Evolutionary conservation across 2,113 vertebrate genomes (phyloP).

Genomic region (Acrocephalus kingi): DNA sequence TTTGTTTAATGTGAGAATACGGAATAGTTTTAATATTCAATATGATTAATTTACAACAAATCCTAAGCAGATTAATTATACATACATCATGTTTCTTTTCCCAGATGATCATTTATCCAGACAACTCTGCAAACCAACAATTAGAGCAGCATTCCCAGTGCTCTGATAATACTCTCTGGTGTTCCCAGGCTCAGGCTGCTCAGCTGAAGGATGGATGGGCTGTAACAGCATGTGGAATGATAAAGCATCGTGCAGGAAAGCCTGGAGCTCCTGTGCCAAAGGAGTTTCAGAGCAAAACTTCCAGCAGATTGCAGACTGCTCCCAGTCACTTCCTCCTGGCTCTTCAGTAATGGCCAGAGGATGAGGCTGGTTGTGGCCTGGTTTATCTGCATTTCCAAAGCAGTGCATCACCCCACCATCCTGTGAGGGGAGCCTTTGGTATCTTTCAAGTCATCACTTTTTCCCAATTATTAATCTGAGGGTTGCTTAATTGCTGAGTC

Average conservation of each 20-base stretch:
- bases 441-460: neutral
- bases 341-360: neutral
- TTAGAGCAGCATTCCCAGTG: neutral
- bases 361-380: neutral
- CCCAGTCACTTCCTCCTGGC: neutral
- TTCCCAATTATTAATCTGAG: neutral
- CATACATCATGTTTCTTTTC: neutral
- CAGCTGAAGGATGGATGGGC: neutral
- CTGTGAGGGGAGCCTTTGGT: neutral
- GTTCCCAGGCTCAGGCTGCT: neutral
- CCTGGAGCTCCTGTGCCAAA: neutral
- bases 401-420: rapidly evolving
- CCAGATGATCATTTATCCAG: neutral
- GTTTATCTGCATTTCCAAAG: neutral
- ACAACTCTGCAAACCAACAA: neutral
- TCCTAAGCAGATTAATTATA: neutral
- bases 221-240: neutral
- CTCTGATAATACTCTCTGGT: neutral
- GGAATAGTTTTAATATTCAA: neutral
- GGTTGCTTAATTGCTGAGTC: neutral
- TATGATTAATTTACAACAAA: neutral
- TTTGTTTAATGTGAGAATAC: neutral
- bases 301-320: neutral
- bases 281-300: neutral
- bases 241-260: neutral